These are phyloP conservation scores for Cynopterus brachyotis DNA, from an alignment of 2,113 vertebrate species.

Conservation along the genomic window DNA sequence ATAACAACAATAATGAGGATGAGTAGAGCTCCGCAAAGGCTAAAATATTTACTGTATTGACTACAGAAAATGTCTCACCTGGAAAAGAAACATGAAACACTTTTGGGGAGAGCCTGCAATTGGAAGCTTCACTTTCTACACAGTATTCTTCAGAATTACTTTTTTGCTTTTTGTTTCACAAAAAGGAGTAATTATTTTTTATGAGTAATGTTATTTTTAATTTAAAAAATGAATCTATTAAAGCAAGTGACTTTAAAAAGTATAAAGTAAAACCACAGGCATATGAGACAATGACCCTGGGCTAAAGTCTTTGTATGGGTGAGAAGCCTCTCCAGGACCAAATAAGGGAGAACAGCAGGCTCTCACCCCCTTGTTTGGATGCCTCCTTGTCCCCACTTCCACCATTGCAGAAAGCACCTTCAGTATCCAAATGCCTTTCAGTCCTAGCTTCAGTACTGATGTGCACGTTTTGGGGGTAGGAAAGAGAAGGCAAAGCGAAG, in stretches of 20 bases:
- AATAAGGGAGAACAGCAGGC: not conserved
- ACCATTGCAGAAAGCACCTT: not conserved
- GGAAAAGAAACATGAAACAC: not conserved
- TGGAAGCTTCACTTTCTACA: not conserved
- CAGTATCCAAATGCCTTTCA: not conserved
- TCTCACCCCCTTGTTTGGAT: not conserved
- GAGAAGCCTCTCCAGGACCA: not conserved
- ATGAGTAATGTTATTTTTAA: not conserved
- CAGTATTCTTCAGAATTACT: not conserved
- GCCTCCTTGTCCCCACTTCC: not conserved
- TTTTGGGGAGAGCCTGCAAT: not conserved
- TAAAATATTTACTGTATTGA: not conserved
- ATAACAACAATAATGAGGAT: not conserved
- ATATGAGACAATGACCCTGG: not conserved
- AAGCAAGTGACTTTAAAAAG: not conserved
- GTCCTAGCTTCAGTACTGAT: not conserved
- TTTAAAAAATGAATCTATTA: not conserved
- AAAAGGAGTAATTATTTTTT: not conserved
- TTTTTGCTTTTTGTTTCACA: not conserved
- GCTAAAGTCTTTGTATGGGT: accelerated
- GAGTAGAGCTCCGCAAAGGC: not conserved
- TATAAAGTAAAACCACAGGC: not conserved
- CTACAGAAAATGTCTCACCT: not conserved
- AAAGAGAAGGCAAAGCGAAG: not conserved
- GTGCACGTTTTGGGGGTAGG: not conserved